Percentiles rank a stretch among this genome's conserved stretches.
Conservation (phyloP, 2,797 vertebrate species). For the Macropodus opercularis region DNA sequence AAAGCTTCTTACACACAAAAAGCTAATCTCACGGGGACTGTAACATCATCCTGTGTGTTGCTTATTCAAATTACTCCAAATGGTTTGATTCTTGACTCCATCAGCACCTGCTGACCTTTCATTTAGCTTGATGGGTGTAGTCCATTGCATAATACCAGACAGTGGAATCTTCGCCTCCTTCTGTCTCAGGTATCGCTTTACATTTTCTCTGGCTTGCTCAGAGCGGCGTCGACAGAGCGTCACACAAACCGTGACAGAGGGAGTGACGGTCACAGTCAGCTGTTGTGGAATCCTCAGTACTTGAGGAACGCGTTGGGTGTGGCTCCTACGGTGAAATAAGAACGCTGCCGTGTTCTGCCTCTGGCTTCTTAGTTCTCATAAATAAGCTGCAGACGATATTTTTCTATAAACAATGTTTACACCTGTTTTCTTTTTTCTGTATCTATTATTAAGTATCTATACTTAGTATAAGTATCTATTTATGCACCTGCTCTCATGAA, state of each 20-base stretch:
- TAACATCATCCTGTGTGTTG: neutral
- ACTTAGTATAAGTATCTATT: no score
- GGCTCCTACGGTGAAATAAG: neutral
- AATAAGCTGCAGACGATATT: no score
- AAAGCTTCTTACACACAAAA: neutral
- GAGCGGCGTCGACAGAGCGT: neutral
- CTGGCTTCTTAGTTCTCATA: neutral
- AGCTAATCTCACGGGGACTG: neutral
- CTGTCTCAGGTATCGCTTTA: neutral
- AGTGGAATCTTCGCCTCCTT: neutral
- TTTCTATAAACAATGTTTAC: no score
- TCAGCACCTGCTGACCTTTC: neutral
- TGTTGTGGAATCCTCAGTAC: conserved; percentile 32
- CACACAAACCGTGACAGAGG: conserved; percentile 6
- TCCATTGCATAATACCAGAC: neutral
- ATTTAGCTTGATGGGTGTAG: conserved; percentile 3
- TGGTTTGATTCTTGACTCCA: neutral
- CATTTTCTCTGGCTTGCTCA: neutral
- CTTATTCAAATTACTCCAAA: neutral
- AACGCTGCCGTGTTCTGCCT: no score
- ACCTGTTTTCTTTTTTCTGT: no score
- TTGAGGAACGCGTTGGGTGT: conserved; percentile 20
- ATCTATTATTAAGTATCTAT: no score
- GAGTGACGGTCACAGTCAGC: conserved; percentile 20
- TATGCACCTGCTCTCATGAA: no score